Conservation (phyloP, 2,113 vertebrate species). For the Carassius gibelio region DNA sequence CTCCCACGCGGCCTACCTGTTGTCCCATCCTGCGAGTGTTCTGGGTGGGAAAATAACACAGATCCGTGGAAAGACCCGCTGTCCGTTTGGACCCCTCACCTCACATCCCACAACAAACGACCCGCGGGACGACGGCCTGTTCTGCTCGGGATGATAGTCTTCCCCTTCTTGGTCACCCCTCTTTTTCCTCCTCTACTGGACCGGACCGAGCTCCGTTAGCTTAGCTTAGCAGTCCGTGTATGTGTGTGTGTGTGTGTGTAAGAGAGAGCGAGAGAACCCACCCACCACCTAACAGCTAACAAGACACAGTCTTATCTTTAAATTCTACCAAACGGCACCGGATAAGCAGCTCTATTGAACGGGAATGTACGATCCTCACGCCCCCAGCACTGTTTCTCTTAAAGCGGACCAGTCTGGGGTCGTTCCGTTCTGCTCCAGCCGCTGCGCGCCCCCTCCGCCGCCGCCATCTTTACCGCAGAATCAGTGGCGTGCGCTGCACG, state of each 20-base stretch:
- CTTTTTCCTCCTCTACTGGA: slow-evolving; percentile 18
- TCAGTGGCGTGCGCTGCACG: slow-evolving; percentile 69
- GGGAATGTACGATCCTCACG: slow-evolving; percentile 48
- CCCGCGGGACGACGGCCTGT: slow-evolving; percentile 68
- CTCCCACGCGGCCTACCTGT: slow-evolving; percentile 96
- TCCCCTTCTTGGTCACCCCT: slow-evolving; percentile 57
- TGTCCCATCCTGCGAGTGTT: slow-evolving; percentile 86
- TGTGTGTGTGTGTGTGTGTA: slow-evolving; percentile 4
- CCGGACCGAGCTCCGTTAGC: slow-evolving; percentile 36
- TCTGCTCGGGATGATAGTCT: slow-evolving; percentile 56
- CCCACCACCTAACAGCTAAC: slow-evolving; percentile 60
- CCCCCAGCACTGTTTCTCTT: slow-evolving; percentile 46
- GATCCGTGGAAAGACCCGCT: slow-evolving; percentile 71
- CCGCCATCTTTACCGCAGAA: slow-evolving; percentile 99
- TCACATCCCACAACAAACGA: slow-evolving; percentile 76
- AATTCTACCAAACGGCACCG: slow-evolving; percentile 24
- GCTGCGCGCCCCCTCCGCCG: slow-evolving; percentile 84
- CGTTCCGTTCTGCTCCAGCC: slow-evolving; percentile 74
- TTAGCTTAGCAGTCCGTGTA: slow-evolving; percentile 39
- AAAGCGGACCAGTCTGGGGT: slow-evolving; percentile 74
- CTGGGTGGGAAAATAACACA: slow-evolving; percentile 68
- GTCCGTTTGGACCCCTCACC: slow-evolving; percentile 66
- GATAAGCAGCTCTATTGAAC: slow-evolving; percentile 27
- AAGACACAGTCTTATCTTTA: slow-evolving; percentile 8
- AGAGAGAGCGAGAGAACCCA: slow-evolving; percentile 47